These are phyloP conservation scores for Chymomyza caudatula DNA, from an alignment of 2,888 invertebrate species.

Conservation along the genomic window DNA sequence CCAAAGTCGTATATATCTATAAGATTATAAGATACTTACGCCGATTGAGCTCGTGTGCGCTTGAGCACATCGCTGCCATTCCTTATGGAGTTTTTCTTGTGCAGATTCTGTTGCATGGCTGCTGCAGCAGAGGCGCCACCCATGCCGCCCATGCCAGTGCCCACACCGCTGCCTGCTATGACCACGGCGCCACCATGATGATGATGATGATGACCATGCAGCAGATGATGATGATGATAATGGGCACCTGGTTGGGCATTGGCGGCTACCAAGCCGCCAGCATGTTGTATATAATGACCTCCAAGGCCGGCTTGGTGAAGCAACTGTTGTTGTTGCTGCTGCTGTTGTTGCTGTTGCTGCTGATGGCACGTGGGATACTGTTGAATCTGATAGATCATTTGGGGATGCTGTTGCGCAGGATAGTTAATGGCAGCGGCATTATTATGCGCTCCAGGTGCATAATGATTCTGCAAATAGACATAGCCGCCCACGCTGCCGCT, in stretches of 20 bases:
- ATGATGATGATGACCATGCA: constrained; percentile 73
- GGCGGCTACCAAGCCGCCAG: constrained; percentile 10
- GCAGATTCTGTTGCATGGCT: constrained; percentile 78
- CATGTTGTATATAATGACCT: constrained; percentile 51
- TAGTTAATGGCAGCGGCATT: constrained; percentile 62
- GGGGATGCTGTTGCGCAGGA: constrained; percentile 67
- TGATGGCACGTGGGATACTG: constrained; percentile 77
- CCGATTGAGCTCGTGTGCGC: constrained; percentile 83
- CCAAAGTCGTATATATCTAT: constrained; percentile 20
- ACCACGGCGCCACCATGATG: constrained; percentile 77
- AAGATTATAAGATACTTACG: constrained; percentile 79
- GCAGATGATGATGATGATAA: constrained; percentile 69
- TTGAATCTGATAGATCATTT: constrained; percentile 73
- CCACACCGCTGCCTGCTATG: constrained; percentile 76
- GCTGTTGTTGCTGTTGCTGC: constrained; percentile 66
- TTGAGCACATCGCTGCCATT: constrained; percentile 83
- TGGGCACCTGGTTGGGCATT: constrained; percentile 18
- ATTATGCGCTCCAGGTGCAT: constrained; percentile 67
- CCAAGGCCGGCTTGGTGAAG: constrained; percentile 35
- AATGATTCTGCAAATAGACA: constrained; percentile 78
- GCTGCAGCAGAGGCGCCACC: constrained; percentile 39
- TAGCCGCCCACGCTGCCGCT: constrained; percentile 69
- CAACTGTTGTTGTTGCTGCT: constrained; percentile 45
- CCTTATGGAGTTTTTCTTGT: constrained; percentile 83
- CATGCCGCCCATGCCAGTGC: constrained; percentile 65